Evolutionary conservation across 2,888 invertebrate species (phyloP), one percentile per base, ranked within the genome.

Genomic region (Idaea biselata): DNA sequence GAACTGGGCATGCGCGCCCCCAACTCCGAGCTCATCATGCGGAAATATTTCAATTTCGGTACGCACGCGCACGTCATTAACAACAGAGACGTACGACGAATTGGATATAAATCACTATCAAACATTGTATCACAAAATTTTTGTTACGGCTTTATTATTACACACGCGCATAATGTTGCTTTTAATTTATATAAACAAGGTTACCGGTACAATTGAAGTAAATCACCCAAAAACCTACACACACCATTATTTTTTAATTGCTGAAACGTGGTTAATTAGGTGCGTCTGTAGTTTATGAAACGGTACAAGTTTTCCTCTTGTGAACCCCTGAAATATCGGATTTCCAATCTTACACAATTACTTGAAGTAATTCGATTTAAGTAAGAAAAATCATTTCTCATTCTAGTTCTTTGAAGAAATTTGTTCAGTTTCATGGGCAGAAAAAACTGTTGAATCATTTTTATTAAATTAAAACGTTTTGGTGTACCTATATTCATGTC

Each of bases 21-120:
- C 61, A 71, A 82, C 87, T 91, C 91, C 86, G 93, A 93, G 89
- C 91, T 91, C 87, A 92, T 93, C 89, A 91, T 93, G 91, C 90
- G 92, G 91, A 92, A 92, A 91, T 92, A 92, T 91, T 92, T 91
- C 91, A 91, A 90, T 75, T 92, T 92, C 82, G 91, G 92, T 92
- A 92, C 88, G 91, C 82, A 82, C 81, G 77, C 69, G 72, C 74
- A 70, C 65, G 55, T 56, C 57, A 16, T 68, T 75, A 65, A 73
- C 73, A 65, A 73, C 16, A 73, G 71, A 75, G 74, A 71, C 75
- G 76, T 78, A 77, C 75, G 55, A 58, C 25, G 17, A 60, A 75
- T 74, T 76, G 79, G 78, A 77, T 82, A 79, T 73, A 82, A 78
- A 83, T 80, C 86, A 86, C 83, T 73, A 78, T 76, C 78, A 74